Evolutionary conservation across 2,888 invertebrate genomes (phyloP), one percentile per base, ranked within the genome.

Genomic region (Stenolophus ochropezus): DNA sequence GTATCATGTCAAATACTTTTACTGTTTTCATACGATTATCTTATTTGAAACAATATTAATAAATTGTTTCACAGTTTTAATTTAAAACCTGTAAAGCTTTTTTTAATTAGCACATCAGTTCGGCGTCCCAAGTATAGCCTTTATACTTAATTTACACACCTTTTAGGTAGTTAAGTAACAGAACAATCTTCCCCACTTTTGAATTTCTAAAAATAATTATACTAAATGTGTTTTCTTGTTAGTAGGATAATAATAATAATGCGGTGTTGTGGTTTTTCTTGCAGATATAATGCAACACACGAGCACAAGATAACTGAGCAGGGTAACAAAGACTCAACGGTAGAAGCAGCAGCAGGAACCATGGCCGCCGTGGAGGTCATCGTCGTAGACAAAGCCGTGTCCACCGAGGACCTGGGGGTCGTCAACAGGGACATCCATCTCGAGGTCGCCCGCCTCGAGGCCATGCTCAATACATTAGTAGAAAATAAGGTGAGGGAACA

Each of bases 381-480:
- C 18, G 75, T 51, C 90, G 93, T 92, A 87, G 94, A 94, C 91
- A 94, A 93, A 89, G 92, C 94, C 86, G 94, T 94, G 85, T 94
- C 94, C 87, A 94, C 94, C 85, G 94, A 94, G 89, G 93, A 93
- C 84, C 84, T 88, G 8, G 86, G 87, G 80, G 81, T 84, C 5
- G 87, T 75, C 16, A 75, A 42, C 85, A 73, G 81, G 49, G 76
- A 81, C 51, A 75, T 81, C n/a, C 71, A 81, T 27, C 20, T 81
- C n/a, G 81, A 81, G n/a, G 81, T 81, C 11, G 75, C 81, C 2
- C 23, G 81, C n/a, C 65, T 93, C 87, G 94, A 94, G 89, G 93
- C 94, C 73, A 93, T 94, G 84, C 90, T 94, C 85, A 92, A 94
- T 79, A 93, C 94, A 84, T 90, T 94, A 83, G 93, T 94, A 84